Evolutionary conservation across 2,797 vertebrate genomes (phyloP).

Genomic region (Danio choprae): DNA sequence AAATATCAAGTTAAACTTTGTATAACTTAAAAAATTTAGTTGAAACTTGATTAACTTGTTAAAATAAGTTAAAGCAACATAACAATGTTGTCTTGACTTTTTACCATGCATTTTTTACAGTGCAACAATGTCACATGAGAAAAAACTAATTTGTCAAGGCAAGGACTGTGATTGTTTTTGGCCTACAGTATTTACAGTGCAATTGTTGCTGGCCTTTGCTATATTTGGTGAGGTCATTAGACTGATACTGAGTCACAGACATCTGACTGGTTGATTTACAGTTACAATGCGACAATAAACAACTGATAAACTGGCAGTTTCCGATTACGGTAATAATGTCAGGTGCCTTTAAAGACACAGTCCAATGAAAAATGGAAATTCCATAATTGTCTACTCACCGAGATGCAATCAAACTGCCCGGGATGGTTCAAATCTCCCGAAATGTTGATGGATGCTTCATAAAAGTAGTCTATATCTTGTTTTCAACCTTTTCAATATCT

Average conservation of each 20-base stretch:
- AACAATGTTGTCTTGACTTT: too few relatives aligned
- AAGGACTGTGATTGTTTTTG: not conserved
- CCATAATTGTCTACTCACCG: not conserved
- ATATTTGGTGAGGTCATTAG: slow-evolving; percentile 13
- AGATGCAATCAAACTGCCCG: not conserved
- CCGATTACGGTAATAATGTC: not conserved
- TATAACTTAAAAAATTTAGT: too few relatives aligned
- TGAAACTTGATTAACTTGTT: too few relatives aligned
- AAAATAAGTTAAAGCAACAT: too few relatives aligned
- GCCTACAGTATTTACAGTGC: slow-evolving; percentile 17
- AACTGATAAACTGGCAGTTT: slow-evolving; percentile 12
- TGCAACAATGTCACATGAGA: not conserved
- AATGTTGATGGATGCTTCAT: not conserved
- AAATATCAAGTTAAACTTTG: too few relatives aligned
- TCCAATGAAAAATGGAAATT: not conserved
- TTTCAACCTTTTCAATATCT: slow-evolving; percentile 4
- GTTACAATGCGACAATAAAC: not conserved
- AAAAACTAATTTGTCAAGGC: slow-evolving; percentile 19
- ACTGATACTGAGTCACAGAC: not conserved
- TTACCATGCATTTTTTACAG: too few relatives aligned
- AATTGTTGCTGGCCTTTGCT: not conserved
- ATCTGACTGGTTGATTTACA: not conserved
- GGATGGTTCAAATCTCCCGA: not conserved
- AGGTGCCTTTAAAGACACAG: slow-evolving; percentile 1
- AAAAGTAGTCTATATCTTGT: not conserved